Evolutionary conservation across 2,113 vertebrate species (phyloP), one percentile per base, ranked within the genome.

Genomic region (Zapornia atra): DNA sequence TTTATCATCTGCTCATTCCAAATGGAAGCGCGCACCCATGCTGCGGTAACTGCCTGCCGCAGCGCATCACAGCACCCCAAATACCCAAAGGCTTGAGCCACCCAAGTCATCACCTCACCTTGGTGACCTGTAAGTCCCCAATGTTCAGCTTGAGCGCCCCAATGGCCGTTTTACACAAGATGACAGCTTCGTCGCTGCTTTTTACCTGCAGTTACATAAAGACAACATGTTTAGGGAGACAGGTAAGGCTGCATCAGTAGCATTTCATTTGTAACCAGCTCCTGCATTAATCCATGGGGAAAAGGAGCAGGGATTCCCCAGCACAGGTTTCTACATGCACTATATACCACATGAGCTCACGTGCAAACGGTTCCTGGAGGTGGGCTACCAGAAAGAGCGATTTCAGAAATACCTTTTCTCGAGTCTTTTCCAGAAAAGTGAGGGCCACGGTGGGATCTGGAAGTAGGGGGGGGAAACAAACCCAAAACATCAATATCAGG

Each of bases 121-220:
- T 99, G 51, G 99, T 99, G 48, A 99, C 99, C 61, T 99, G 99
- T 24, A 99, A 98, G 86, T 99, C 99, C 9, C 97, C 99, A 17
- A 99, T 99, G 94, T 99, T 99, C 82, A 99, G 97, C 83, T 99
- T 99, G 8, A 99, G 98, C 1, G 98, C 99, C n/a, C 99, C 99
- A 3, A 99, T 99, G 5, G 99, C 98, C 0, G 99, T 99, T 95
- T 99, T 99, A 91, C 99, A 99, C 80, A 99, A 96, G 82, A 99
- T 99, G 75, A 99, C 98, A 0, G 99, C 99, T 95, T 99, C 99
- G 0, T 99, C 99, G 0, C 99, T 99, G 96, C 99, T 99, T 95
- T 99, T 99, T 53, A 99, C 99, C 99, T 99, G 85, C 48, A 84
- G 56, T 12, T 6, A 81, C 34, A 29, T 34, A 87, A 28, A 79